Percentiles rank a stretch among this genome's conserved stretches.
Conservation (phyloP, 2,888 invertebrate species). For the Molanna angustata region DNA sequence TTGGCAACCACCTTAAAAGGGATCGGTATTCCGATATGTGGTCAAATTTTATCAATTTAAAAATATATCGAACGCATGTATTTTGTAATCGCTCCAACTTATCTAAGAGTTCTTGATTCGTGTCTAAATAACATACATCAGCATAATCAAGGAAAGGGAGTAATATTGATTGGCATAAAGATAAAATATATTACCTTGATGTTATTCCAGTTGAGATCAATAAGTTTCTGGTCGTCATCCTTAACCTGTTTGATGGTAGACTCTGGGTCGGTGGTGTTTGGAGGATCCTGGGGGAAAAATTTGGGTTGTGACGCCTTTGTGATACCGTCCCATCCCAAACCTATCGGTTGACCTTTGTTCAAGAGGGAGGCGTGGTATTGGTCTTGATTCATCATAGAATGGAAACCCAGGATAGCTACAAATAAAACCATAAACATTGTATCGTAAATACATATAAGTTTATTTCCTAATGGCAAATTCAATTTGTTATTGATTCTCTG, state of each 20-base stretch:
- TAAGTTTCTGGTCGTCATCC: slow-evolving; percentile 82
- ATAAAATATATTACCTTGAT: slow-evolving; percentile 91
- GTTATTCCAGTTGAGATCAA: slow-evolving; percentile 98
- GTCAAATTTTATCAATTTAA: too few species aligned
- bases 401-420: slow-evolving; percentile 95
- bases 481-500: too few species aligned
- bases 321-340: slow-evolving; percentile 91
- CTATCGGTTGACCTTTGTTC: slow-evolving; percentile 88
- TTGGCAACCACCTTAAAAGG: too few species aligned
- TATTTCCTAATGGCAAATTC: too few species aligned
- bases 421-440: slow-evolving; percentile 8
- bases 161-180: too few species aligned
- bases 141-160: too few species aligned
- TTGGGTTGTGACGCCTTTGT: slow-evolving; percentile 93
- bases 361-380: slow-evolving; percentile 96
- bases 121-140: too few species aligned
- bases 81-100: too few species aligned
- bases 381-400: slow-evolving; percentile 99
- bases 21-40: too few species aligned
- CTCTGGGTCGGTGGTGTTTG: slow-evolving; percentile 94
- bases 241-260: slow-evolving; percentile 86
- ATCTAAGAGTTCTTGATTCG: too few species aligned
- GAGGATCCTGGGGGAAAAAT: slow-evolving; percentile 90
- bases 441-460: background rate
- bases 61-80: too few species aligned